Conservation (phyloP, 2,888 invertebrate genomes). For the Beris morrisii region DNA sequence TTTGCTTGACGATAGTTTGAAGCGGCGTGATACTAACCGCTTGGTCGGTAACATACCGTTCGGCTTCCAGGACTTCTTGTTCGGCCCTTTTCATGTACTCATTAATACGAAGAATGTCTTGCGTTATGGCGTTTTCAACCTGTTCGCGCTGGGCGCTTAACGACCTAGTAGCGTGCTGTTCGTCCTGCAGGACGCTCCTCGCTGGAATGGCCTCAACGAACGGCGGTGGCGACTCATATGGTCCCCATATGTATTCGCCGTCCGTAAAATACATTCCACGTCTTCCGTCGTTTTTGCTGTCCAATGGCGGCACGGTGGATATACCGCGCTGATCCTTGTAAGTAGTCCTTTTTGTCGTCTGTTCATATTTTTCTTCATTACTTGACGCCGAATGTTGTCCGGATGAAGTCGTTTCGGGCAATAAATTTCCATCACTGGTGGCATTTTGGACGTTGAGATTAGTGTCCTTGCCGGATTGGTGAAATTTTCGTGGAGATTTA, state of each 20-base stretch:
- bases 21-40: conserved; percentile 44
- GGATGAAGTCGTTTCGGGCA: not conserved
- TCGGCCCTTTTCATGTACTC: conserved; percentile 54
- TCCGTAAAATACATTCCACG: conserved; percentile 46
- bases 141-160: conserved; percentile 5
- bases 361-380: conserved; percentile 17
- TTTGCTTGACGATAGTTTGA: conserved; percentile 47
- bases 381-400: not conserved
- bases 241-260: conserved; percentile 39
- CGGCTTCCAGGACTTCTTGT: conserved; percentile 46
- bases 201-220: no score
- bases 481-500: not conserved
- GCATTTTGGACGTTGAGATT: conserved; percentile 10
- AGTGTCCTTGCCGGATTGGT: conserved; percentile 7
- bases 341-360: conserved; percentile 1
- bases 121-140: conserved; percentile 49
- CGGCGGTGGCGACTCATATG: conserved; percentile 9
- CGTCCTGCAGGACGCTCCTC: no score
- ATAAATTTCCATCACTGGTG: conserved; percentile 20
- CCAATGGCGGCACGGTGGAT: conserved; percentile 33
- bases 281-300: conserved; percentile 39
- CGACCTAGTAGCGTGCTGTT: not conserved
- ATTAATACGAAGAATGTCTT: conserved; percentile 53
- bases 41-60: conserved; percentile 37
- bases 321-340: conserved; percentile 32